Percentiles rank a stretch among this genome's conserved stretches.
Evolutionary conservation across 2,797 vertebrate species (phyloP).

Genomic region (Thalassophryne amazonica): DNA sequence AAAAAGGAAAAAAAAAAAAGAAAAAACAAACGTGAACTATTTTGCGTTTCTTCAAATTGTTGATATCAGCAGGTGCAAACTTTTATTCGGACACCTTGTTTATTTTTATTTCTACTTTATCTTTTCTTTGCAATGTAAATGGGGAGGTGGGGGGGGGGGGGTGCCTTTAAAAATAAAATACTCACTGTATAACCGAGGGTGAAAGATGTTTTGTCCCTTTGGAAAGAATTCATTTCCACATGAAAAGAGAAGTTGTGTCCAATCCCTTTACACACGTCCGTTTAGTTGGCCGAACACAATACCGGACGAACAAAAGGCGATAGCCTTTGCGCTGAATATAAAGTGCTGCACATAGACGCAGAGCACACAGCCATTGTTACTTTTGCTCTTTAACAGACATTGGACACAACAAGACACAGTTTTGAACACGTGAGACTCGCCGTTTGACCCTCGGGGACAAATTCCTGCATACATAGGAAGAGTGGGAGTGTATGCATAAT

Average conservation of each 20-base stretch:
- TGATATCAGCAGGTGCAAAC: conserved; percentile 11
- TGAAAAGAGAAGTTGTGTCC: conserved; percentile 72
- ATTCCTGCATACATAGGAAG: conserved; percentile 54
- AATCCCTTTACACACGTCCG: conserved; percentile 73
- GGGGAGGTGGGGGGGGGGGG: no score
- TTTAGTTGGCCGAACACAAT: conserved; percentile 67
- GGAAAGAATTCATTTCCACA: conserved; percentile 73
- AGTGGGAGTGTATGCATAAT: conserved; percentile 53
- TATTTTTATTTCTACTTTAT: not conserved
- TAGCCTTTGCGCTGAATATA: conserved; percentile 51
- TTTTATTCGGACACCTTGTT: conserved; percentile 16
- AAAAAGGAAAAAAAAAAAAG: no score
- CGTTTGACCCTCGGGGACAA: conserved; percentile 60
- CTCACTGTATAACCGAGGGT: conserved; percentile 53
- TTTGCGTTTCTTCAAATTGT: not conserved
- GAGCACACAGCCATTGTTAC: conserved; percentile 46
- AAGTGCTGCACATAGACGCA: conserved; percentile 60
- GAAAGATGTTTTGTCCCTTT: conserved; percentile 67
- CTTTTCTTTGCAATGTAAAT: conserved; percentile 7
- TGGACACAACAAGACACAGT: conserved; percentile 60
- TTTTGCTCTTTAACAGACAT: conserved; percentile 53
- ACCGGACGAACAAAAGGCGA: conserved; percentile 61
- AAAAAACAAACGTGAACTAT: no score
- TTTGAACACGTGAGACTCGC: conserved; percentile 44
- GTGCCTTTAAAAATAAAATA: conserved; percentile 46